Evolutionary conservation across 2,797 vertebrate species (phyloP).

Genomic region (Pangasius macronema): DNA sequence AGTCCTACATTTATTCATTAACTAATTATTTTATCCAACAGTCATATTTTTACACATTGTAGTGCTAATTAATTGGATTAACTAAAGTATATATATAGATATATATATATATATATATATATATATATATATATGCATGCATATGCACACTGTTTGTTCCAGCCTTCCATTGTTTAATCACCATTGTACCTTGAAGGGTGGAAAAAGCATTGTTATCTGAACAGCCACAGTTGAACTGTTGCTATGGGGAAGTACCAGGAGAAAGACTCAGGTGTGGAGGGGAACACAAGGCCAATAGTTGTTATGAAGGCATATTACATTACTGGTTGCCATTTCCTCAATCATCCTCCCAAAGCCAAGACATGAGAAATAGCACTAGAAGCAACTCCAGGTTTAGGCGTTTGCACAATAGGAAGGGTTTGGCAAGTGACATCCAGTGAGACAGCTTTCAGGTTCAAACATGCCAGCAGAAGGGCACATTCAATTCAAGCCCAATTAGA

Average conservation of each 20-base stretch:
- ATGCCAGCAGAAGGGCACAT: neutral
- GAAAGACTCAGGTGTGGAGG: slow-evolving; percentile 53
- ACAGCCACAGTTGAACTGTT: slow-evolving; percentile 71
- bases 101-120: too few relatives aligned
- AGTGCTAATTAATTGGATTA: neutral
- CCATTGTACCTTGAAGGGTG: slow-evolving; percentile 50
- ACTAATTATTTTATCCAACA: neutral
- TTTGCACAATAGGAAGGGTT: neutral
- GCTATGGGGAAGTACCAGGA: slow-evolving; percentile 68
- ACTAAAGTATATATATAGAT: neutral
- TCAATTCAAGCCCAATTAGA: neutral
- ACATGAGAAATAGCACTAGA: neutral
- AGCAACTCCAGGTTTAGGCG: neutral
- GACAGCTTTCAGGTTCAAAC: slow-evolving; percentile 43
- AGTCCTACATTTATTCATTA: neutral
- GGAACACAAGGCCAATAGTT: neutral
- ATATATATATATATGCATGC: too few relatives aligned
- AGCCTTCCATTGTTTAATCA: slow-evolving; percentile 61
- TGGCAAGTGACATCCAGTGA: slow-evolving; percentile 12
- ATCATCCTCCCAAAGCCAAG: neutral
- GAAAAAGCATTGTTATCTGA: slow-evolving; percentile 46
- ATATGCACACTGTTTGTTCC: slow-evolving; percentile 32
- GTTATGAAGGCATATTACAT: neutral
- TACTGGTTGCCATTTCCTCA: neutral
- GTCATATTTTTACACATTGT: neutral